Percentiles rank a stretch among this genome's conserved stretches.
phyloP scores from a whole-genome alignment of 2,113 vertebrate species.

The Poeciliopsis prolifica region DNA sequence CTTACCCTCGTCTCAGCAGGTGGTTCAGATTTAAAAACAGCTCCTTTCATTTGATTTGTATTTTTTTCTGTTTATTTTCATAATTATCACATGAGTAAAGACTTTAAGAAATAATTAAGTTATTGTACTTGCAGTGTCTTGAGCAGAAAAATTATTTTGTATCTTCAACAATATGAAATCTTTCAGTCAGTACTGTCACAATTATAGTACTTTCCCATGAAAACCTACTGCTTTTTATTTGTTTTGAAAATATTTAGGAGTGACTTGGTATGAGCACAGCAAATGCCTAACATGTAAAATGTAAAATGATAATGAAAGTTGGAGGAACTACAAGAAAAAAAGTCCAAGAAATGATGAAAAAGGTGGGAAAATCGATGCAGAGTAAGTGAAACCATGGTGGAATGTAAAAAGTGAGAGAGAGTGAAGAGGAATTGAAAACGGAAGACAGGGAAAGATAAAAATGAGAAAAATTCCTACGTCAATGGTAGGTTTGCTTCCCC shows the following conservation, averaged over 20 bases:
- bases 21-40: conserved; percentile 65
- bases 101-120: not conserved
- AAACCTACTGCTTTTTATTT: not conserved
- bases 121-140: not conserved
- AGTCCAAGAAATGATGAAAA: not conserved
- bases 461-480: conserved; percentile 30
- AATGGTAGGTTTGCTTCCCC: conserved; percentile 34
- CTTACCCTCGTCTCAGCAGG: conserved; percentile 67
- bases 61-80: not conserved
- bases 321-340: conserved; percentile 4
- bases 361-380: not conserved
- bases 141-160: not conserved
- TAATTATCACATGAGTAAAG: not conserved
- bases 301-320: conserved; percentile 5
- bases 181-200: not conserved
- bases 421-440: conserved; percentile 10
- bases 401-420: conserved; percentile 1
- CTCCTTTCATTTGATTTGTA: conserved; percentile 58
- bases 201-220: not conserved
- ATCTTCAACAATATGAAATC: not conserved
- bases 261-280: conserved; percentile 4
- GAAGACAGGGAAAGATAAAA: not conserved
- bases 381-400: not conserved
- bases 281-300: conserved; percentile 9
- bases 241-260: conserved; percentile 24